Evolutionary conservation across 2,797 vertebrate species (phyloP).

Genomic region (Danio choprae): DNA sequence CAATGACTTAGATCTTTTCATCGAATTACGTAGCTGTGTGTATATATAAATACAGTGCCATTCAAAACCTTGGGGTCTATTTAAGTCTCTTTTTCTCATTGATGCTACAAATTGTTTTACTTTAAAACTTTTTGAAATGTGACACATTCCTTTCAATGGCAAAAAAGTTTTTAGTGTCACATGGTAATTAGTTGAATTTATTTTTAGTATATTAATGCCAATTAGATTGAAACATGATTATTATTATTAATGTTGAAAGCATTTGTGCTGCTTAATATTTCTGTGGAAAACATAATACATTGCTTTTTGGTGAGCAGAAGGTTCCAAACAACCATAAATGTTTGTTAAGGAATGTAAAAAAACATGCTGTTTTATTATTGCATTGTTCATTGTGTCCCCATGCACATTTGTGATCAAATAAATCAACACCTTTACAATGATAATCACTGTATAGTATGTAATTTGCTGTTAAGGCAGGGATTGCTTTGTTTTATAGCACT

Average conservation of each 20-base stretch:
- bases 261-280: neutral
- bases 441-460: neutral
- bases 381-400: neutral
- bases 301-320: no score
- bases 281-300: no score
- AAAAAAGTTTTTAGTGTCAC: neutral
- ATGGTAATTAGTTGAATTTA: neutral
- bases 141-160: neutral
- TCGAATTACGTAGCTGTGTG: slow-evolving; percentile 1
- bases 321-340: neutral
- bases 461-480: neutral
- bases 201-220: neutral
- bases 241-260: neutral
- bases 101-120: neutral
- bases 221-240: neutral
- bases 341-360: neutral
- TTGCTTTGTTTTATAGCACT: neutral
- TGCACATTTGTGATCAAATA: slow-evolving; percentile 4
- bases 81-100: neutral
- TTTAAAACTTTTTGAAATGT: neutral
- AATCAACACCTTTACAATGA: neutral
- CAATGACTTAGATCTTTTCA: slow-evolving; percentile 63
- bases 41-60: neutral
- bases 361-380: neutral
- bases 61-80: neutral